Conservation (phyloP, 2,797 vertebrate genomes). For the Sternarchorhynchus goeldii region DNA sequence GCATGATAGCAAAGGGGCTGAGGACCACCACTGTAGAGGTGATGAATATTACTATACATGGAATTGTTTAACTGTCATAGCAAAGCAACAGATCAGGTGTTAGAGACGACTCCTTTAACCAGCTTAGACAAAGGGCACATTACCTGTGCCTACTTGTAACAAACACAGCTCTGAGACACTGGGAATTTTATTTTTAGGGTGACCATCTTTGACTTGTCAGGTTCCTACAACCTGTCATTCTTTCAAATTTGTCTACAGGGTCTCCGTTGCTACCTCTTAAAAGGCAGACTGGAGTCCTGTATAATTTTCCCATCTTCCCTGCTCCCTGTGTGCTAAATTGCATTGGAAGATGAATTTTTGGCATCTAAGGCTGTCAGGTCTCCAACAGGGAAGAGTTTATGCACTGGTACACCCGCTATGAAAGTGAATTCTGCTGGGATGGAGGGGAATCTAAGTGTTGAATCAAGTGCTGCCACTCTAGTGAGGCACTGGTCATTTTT, state of each 20-base stretch:
- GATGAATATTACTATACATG: background rate
- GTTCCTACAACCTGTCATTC: conserved; percentile 79
- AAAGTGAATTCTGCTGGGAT: conserved; percentile 78
- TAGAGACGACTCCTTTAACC: conserved; percentile 33
- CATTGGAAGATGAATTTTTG: conserved; percentile 77
- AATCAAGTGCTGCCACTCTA: conserved; percentile 76
- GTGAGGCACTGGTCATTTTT: conserved; percentile 68
- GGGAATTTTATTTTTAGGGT: conserved; percentile 77
- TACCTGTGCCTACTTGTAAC: conserved; percentile 58
- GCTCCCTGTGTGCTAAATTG: conserved; percentile 77
- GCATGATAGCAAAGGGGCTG: background rate
- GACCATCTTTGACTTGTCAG: conserved; percentile 81
- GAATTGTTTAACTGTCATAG: background rate
- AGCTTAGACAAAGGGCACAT: conserved; percentile 30
- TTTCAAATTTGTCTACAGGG: conserved; percentile 74
- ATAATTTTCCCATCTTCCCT: conserved; percentile 83
- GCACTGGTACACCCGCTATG: conserved; percentile 75
- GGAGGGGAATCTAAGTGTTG: conserved; percentile 64
- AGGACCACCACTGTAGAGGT: conserved; percentile 1
- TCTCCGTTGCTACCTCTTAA: conserved; percentile 76
- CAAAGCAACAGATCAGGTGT: conserved; percentile 19
- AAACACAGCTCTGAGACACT: conserved; percentile 71
- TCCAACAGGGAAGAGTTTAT: conserved; percentile 73
- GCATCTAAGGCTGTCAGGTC: conserved; percentile 76
- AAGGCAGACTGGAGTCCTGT: conserved; percentile 80